Evolutionary conservation across 2,797 vertebrate genomes (phyloP), one percentile per base, ranked within the genome.

Genomic region (Poecilia picta): DNA sequence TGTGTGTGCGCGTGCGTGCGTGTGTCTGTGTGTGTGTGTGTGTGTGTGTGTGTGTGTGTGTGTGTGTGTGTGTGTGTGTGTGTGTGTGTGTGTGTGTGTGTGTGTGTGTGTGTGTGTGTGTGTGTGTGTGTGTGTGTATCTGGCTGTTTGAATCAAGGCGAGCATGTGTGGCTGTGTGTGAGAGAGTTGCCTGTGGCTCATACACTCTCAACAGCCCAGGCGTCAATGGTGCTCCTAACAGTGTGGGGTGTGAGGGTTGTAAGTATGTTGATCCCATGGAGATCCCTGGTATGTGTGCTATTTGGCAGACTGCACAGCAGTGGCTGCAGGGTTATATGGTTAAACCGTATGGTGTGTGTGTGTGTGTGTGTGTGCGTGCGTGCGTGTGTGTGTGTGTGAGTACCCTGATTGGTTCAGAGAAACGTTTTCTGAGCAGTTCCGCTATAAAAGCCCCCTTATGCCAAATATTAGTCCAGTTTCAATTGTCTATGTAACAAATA

Each of bases 251-350:
- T 87, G 88, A 78, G 76, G 43, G 72, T 28, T 81, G 83, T 83
- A 83, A 87, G 87, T 82, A 84, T 86, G 85, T 82, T 75, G 83
- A 87, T 91, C 86, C 91, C 86, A 3, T 91, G 73, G 93, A 90
- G 92, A 93, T 81, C 78, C 78, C 88, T 88, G 89, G 92, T 91
- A 93, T 94, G 92, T 46, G 33, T 81, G 87, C 88, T 92, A 94
- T 92, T 92, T 93, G 92, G 78, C 86, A 77, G 83, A 77, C 84
- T 59, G 15, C 77, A 73, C 76, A 81, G 82, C 87, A 82, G 53
- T 66, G 71, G 80, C 85, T 81, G 78, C 85, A 83, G 89, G 83
- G 84, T 81, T 85, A 73, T 73, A 87, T 16, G 7, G 78, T 90
- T 89, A 77, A 90, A 85, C 77, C 15, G 8, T 85, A 79, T 75